phyloP scores from a whole-genome alignment of 2,888 invertebrate genomes.

The Diadegma fenestrale region DNA sequence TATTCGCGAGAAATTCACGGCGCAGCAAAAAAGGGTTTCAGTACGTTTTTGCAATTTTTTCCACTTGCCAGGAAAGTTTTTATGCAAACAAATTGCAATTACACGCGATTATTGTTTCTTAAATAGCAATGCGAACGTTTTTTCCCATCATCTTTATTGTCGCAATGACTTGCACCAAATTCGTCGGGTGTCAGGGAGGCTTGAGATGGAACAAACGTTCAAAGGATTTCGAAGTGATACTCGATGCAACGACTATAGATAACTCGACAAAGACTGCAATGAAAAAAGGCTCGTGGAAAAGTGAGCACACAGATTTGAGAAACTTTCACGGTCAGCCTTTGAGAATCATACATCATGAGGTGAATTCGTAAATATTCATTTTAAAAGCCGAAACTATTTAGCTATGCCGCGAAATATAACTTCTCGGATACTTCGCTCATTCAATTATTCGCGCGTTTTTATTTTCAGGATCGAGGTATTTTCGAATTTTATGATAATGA shows the following conservation, averaged over 20 bases:
- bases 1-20: background rate
- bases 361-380: slow-evolving; percentile 19
- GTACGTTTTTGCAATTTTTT: slow-evolving; percentile 27
- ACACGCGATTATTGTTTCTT: background rate
- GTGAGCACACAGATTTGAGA: slow-evolving; percentile 43
- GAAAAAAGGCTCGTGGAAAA: slow-evolving; percentile 5
- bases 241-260: slow-evolving; percentile 7
- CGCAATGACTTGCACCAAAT: slow-evolving; percentile 18
- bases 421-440: background rate
- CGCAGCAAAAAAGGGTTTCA: slow-evolving; percentile 14
- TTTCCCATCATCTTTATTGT: background rate
- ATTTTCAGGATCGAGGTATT: slow-evolving; percentile 61
- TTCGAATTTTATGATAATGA: slow-evolving; percentile 70
- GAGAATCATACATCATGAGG: slow-evolving; percentile 68
- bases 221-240: slow-evolving; percentile 37
- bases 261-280: background rate
- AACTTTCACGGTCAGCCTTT: slow-evolving; percentile 67
- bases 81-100: background rate
- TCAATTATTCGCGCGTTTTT: background rate
- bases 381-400: background rate
- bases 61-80: slow-evolving; percentile 8
- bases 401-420: too few species aligned
- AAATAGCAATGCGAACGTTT: slow-evolving; percentile 20
- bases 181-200: background rate
- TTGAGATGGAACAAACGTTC: slow-evolving; percentile 54